phyloP scores from a whole-genome alignment of 2,888 invertebrate species.

The Meliscaeva auricollis region DNA sequence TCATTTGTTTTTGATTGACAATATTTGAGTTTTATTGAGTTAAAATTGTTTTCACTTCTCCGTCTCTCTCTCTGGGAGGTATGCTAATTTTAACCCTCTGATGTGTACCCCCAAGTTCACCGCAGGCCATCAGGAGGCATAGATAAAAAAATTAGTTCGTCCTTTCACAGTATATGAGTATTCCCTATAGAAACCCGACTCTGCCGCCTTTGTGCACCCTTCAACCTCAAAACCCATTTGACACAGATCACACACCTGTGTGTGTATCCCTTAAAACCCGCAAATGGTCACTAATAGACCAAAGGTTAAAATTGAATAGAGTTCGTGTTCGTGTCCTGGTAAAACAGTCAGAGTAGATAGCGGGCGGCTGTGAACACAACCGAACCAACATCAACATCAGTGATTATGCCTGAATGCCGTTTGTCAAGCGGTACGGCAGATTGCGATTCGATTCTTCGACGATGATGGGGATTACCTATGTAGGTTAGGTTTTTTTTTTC shows the following conservation, averaged over 20 bases:
- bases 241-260: conserved; percentile 41
- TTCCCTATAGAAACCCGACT: not conserved
- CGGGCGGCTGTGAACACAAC: conserved; percentile 7
- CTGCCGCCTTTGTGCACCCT: not conserved
- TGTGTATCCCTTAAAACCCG: conserved; percentile 59
- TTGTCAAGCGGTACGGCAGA: conserved; percentile 33
- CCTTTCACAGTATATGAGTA: conserved; percentile 6
- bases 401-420: conserved; percentile 47
- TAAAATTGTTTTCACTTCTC: conserved; percentile 19
- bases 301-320: conserved; percentile 47
- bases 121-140: not conserved
- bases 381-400: conserved; percentile 39
- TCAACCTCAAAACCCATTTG: conserved; percentile 19
- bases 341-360: conserved; percentile 1
- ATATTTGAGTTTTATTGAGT: conserved; percentile 39
- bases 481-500: not conserved
- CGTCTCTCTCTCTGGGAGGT: not conserved
- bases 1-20: conserved; percentile 27
- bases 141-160: not conserved
- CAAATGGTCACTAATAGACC: conserved; percentile 50
- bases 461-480: conserved; percentile 26
- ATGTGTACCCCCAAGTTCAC: not conserved
- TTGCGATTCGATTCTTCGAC: not conserved
- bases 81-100: not conserved
- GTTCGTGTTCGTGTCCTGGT: conserved; percentile 25